A percentile compares a stretch with the other conserved stretches of the same genome.
These are phyloP conservation scores for Stomatorhinus ivindoensis DNA, from an alignment of 2,113 vertebrate genomes.

Conservation along the genomic window DNA sequence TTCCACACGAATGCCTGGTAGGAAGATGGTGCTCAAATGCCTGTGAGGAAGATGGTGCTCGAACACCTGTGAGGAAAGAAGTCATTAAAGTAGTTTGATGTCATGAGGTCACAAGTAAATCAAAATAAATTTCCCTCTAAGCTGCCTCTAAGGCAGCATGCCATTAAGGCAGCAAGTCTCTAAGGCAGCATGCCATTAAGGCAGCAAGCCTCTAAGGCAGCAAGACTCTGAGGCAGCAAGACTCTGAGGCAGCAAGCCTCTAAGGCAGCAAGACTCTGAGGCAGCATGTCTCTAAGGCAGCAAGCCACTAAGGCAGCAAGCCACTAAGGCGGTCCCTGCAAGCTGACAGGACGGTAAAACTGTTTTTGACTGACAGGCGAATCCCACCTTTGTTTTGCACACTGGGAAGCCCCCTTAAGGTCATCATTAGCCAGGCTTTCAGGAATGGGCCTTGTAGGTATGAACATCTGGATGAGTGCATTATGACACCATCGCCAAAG, in stretches of 20 bases:
- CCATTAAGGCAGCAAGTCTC: too few species aligned
- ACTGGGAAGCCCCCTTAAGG: neutral
- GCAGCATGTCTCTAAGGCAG: neutral
- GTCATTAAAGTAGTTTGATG: neutral
- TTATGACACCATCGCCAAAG: neutral
- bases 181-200: too few species aligned
- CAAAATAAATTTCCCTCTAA: neutral
- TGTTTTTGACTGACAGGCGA: neutral
- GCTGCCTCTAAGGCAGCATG: neutral
- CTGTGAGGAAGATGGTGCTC: too few species aligned
- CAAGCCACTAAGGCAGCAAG: too few species aligned
- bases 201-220: neutral
- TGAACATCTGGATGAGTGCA: neutral
- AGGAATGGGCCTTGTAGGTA: neutral
- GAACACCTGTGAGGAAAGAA: neutral
- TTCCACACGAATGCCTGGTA: neutral
- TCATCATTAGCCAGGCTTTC: neutral
- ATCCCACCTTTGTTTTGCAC: neutral
- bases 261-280: too few species aligned
- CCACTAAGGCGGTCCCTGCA: too few species aligned
- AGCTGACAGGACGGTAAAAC: neutral
- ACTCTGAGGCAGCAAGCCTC: neutral
- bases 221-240: too few species aligned
- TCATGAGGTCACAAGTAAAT: constrained; percentile 1
- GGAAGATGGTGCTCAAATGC: neutral